These are phyloP conservation scores for Stomorhina lunata DNA, from an alignment of 2,888 invertebrate genomes.

Conservation along the genomic window DNA sequence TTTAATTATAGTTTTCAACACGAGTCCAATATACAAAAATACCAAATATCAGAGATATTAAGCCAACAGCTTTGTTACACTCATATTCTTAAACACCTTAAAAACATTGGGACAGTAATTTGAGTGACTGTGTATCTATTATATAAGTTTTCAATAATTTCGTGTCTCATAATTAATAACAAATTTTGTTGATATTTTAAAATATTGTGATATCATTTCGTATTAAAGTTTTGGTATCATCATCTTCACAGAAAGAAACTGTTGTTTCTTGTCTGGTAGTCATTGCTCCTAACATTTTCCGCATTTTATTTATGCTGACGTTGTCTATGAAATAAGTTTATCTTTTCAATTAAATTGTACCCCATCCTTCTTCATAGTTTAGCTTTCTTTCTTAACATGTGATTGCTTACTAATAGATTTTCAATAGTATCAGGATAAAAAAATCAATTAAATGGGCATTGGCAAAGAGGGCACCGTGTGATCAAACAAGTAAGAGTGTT, in stretches of 20 bases:
- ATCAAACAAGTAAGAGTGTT: background rate
- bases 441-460: conserved; percentile 5
- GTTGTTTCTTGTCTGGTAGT: background rate
- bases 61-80: too few relatives aligned
- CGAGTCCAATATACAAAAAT: too few relatives aligned
- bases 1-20: too few relatives aligned
- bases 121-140: too few relatives aligned
- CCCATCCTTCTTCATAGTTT: background rate
- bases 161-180: too few relatives aligned
- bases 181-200: conserved; percentile 7
- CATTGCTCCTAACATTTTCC: background rate
- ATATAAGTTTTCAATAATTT: too few relatives aligned
- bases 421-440: conserved; percentile 38
- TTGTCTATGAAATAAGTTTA: conserved; percentile 75
- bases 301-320: conserved; percentile 71
- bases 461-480: background rate
- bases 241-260: too few relatives aligned
- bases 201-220: background rate
- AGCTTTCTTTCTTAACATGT: conserved; percentile 39
- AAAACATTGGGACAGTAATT: too few relatives aligned
- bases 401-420: conserved; percentile 58
- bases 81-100: too few relatives aligned
- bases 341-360: conserved; percentile 76
- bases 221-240: too few relatives aligned
- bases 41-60: too few relatives aligned